Evolutionary conservation across 2,797 vertebrate genomes (phyloP).

Genomic region (Buphagus erythrorhynchus): DNA sequence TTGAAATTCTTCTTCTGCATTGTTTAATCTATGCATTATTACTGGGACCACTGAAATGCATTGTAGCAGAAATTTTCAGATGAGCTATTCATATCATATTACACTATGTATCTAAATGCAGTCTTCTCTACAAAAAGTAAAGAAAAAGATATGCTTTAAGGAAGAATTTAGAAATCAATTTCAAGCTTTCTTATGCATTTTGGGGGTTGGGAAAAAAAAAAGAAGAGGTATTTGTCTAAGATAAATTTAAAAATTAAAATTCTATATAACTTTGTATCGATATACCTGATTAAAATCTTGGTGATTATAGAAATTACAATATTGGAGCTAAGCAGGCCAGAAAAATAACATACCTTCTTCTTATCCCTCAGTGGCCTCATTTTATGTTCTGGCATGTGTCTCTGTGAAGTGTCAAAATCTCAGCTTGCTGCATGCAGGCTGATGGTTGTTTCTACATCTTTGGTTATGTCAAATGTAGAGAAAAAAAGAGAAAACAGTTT

Average conservation of each 20-base stretch:
- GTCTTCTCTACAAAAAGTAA: not conserved
- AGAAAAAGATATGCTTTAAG: not conserved
- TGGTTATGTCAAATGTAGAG: not conserved
- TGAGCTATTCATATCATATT: not conserved
- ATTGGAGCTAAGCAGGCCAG: not conserved
- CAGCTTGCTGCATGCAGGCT: not conserved
- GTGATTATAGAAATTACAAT: not conserved
- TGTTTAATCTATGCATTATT: not conserved
- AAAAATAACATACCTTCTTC: not conserved
- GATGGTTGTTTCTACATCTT: not conserved
- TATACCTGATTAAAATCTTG: not conserved
- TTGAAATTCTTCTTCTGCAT: not conserved
- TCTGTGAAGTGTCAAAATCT: not conserved
- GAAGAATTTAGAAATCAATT: not conserved
- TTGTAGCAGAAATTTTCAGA: not conserved
- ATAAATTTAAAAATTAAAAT: too few species aligned
- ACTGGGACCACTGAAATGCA: not conserved
- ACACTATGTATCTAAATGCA: not conserved
- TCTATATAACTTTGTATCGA: not conserved
- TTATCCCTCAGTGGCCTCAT: not conserved
- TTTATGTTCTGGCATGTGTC: not conserved
- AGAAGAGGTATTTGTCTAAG: not conserved
- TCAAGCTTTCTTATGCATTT: not conserved
- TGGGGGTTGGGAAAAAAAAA: not conserved
- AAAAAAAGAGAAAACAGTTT: not conserved